Evolutionary conservation across 2,888 invertebrate genomes (phyloP).

Genomic region (Thera obeliscata): DNA sequence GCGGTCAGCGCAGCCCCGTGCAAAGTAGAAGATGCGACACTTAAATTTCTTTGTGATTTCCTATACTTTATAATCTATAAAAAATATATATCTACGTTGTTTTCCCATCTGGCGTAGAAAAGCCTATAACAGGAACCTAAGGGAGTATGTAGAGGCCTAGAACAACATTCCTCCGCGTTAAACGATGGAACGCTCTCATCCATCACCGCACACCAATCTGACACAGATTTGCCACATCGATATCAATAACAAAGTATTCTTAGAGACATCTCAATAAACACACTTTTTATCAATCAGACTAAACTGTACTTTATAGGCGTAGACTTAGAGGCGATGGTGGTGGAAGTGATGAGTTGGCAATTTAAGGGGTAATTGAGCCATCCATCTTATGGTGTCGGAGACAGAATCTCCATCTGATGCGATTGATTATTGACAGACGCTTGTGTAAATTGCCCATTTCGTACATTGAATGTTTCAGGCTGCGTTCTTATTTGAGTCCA

Average conservation of each 20-base stretch:
- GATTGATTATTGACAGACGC: conserved; percentile 49
- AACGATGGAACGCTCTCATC: conserved; percentile 33
- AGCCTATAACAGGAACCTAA: too few species aligned
- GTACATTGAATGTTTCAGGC: conserved; percentile 41
- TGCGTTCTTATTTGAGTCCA: conserved; percentile 13
- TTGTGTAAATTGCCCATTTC: conserved; percentile 39
- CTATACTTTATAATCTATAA: too few species aligned
- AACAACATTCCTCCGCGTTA: conserved; percentile 12
- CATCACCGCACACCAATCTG: conserved; percentile 46
- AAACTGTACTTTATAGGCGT: conserved; percentile 35
- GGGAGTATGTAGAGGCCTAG: not conserved
- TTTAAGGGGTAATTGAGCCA: conserved; percentile 57
- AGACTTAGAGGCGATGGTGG: conserved; percentile 35
- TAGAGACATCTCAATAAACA: conserved; percentile 40
- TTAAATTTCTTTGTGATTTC: too few species aligned
- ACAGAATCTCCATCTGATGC: conserved; percentile 42
- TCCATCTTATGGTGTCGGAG: conserved; percentile 58
- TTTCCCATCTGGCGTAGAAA: too few species aligned
- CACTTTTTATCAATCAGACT: conserved; percentile 22
- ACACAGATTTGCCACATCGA: conserved; percentile 49
- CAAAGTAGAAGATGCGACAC: too few species aligned
- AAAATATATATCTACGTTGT: too few species aligned
- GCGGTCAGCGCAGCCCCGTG: too few species aligned
- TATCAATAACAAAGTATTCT: conserved; percentile 53
- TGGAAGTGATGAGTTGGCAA: conserved; percentile 38